Evolutionary conservation across 2,113 vertebrate species (phyloP), one percentile per base, ranked within the genome.

Genomic region (Sarotherodon lohbergeri): DNA sequence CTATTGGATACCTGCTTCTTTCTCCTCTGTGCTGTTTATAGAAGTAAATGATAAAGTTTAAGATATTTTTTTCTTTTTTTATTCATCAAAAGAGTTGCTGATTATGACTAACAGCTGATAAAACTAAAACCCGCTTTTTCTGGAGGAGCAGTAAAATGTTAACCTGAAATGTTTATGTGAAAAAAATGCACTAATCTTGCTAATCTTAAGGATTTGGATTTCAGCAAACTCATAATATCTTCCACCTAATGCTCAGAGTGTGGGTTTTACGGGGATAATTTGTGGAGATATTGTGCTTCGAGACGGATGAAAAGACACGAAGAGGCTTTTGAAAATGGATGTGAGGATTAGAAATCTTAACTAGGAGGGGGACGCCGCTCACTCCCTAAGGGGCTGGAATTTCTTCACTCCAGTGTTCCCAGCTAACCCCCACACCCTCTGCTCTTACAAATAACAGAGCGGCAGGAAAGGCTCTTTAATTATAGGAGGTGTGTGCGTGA

Each of bases 401-500:
- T 94, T 94, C 86, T 88, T 85, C 81, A 85, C 56, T 36, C 48
- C 59, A 76, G 56, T 68, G 27, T 89, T 82, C 82, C 54, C 55
- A 82, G 83, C 59, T 84, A 43, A 54, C 19, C 73, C 86, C 68
- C 86, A 86, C 88, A 89, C 90, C 83, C 91, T 86, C 34, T 86
- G 57, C 76, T 86, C 76, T 36, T 82, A 89, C 34, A 93, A 94
- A 95, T 88, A 86, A 95, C 78, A 92, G 86, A 89, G 93, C 80
- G 48, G 87, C 82, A 86, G 46, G 43, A 91, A 86, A 89, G 88
- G 90, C 88, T 92, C 90, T 93, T 93, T 94, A 94, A 96, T 96
- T 94, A 94, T 82, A 61, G 73, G 80, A 92, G 92, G 91, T 88
- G 88, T 83, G 92, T 90, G 78, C 16, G 56, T 91, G 91, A 85